Conservation (phyloP, 2,113 vertebrate genomes). For the Tetrao urogallus region DNA sequence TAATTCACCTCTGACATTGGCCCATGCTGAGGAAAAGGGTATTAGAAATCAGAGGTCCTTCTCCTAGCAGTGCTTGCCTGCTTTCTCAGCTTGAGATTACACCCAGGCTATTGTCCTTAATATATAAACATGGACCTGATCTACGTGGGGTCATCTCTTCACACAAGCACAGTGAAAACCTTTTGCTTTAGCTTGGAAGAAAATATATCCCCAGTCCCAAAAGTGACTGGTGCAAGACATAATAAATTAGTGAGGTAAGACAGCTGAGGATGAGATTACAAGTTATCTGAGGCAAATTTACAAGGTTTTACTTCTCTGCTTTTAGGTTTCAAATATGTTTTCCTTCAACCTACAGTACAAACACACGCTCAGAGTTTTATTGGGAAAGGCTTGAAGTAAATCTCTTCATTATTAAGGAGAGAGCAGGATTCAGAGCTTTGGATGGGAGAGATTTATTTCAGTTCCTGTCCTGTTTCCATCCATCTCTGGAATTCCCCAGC, state of each 20-base stretch:
- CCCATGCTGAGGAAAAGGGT: background rate
- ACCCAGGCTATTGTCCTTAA: background rate
- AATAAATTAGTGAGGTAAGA: background rate
- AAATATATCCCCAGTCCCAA: background rate
- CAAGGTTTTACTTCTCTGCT: background rate
- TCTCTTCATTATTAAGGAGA: background rate
- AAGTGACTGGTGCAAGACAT: background rate
- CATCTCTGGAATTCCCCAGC: background rate
- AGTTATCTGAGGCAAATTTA: background rate
- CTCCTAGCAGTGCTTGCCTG: background rate
- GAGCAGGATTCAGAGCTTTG: background rate
- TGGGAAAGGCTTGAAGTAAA: background rate
- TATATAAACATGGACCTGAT: background rate
- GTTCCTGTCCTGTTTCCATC: background rate
- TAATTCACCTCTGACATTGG: constrained; percentile 18
- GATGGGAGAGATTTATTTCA: constrained; percentile 41
- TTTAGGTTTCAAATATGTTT: background rate
- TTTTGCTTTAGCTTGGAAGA: background rate
- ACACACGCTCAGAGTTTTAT: background rate
- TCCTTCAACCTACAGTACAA: background rate
- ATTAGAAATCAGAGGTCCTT: background rate
- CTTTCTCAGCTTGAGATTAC: background rate
- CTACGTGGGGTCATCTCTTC: background rate
- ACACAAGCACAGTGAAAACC: background rate
- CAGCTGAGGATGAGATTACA: background rate